These are phyloP conservation scores for Procambarus clarkii DNA, from an alignment of 1,140 invertebrate genomes.

Conservation along the genomic window DNA sequence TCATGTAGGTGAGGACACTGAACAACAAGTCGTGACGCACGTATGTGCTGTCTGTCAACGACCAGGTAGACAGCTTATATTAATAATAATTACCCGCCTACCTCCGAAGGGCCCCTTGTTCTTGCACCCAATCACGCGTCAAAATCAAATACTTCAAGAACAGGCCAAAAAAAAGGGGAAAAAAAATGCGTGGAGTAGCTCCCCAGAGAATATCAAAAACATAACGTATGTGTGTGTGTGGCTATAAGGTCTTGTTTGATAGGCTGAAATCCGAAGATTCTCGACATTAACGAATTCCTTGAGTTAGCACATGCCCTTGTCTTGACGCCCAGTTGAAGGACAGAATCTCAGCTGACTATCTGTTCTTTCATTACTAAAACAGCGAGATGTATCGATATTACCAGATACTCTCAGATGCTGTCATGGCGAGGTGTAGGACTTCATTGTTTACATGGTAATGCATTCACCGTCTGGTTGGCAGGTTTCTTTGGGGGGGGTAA, in stretches of 20 bases:
- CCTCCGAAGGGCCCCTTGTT: not conserved
- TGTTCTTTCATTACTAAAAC: slow-evolving; percentile 61
- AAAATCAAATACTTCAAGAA: slow-evolving; percentile 44
- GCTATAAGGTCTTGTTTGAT: not conserved
- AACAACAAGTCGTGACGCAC: too few species aligned
- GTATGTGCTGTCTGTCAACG: not conserved
- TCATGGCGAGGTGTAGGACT: slow-evolving; percentile 52
- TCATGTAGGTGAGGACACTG: too few species aligned
- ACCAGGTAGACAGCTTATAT: not conserved
- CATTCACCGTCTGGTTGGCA: slow-evolving; percentile 33
- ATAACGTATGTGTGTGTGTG: not conserved
- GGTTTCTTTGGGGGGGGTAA: slow-evolving; percentile 52
- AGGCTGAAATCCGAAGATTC: not conserved
- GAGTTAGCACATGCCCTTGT: not conserved
- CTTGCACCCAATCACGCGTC: slow-evolving; percentile 34
- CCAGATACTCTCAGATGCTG: slow-evolving; percentile 49
- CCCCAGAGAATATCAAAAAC: not conserved
- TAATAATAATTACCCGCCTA: slow-evolving; percentile 34
- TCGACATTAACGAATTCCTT: not conserved
- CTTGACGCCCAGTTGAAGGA: slow-evolving; percentile 11
- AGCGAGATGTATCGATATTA: slow-evolving; percentile 52
- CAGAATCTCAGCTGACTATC: slow-evolving; percentile 36
- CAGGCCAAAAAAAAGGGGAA: not conserved
- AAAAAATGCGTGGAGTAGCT: not conserved
- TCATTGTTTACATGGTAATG: slow-evolving; percentile 66